Conservation (phyloP, 2,797 vertebrate genomes). For the Sebastiscus albofasciatus region DNA sequence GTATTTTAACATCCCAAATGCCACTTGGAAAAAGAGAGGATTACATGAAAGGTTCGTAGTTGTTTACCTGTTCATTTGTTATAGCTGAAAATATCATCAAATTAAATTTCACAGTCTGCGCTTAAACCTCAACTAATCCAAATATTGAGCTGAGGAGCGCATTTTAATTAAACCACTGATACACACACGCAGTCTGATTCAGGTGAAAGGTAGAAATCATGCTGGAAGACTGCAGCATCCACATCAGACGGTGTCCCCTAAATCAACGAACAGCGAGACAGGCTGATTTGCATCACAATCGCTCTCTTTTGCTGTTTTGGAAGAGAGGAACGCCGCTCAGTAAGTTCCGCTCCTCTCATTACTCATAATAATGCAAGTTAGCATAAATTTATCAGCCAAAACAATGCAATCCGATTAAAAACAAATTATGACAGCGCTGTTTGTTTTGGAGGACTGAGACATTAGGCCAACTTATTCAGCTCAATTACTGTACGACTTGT, state of each 20-base stretch:
- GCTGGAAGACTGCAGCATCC: constrained; percentile 31
- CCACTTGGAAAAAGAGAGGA: constrained; percentile 47
- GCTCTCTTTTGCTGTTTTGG: constrained; percentile 29
- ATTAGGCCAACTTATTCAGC: constrained; percentile 60
- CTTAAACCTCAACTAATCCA: constrained; percentile 71
- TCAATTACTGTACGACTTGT: constrained; percentile 55
- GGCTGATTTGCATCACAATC: constrained; percentile 65
- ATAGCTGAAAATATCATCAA: constrained; percentile 59
- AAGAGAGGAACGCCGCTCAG: constrained; percentile 30
- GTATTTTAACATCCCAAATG: constrained; percentile 34
- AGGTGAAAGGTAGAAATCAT: constrained; percentile 64
- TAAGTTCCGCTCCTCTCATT: constrained; percentile 53
- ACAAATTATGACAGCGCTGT: constrained; percentile 61
- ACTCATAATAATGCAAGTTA: constrained; percentile 67
- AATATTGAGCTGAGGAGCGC: constrained; percentile 60
- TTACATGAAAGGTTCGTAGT: constrained; percentile 52
- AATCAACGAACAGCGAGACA: constrained; percentile 58
- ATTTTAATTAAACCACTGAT: constrained; percentile 70
- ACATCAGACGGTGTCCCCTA: constrained; percentile 49
- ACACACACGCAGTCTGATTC: constrained; percentile 38
- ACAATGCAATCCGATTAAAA: constrained; percentile 70
- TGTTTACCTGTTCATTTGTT: constrained; percentile 68
- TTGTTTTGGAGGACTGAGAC: constrained; percentile 61
- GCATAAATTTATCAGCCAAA: constrained; percentile 66
- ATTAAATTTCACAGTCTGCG: constrained; percentile 72